Evolutionary conservation across 2,888 invertebrate species (phyloP).

Genomic region (Bellardia bayeri): DNA sequence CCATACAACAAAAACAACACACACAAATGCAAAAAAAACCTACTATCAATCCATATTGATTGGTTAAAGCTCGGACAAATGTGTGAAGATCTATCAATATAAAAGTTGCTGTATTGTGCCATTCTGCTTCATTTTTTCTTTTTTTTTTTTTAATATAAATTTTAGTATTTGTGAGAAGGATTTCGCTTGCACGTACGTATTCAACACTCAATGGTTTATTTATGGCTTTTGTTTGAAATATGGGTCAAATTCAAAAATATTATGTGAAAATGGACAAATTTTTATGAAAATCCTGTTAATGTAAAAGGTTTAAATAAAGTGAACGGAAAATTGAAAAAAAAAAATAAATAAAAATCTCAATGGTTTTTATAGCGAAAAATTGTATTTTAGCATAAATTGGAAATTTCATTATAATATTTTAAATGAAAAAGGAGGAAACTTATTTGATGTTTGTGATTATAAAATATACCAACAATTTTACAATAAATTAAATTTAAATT

Average conservation of each 20-base stretch:
- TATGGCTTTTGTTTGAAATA: conserved; percentile 70
- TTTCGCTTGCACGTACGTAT: conserved; percentile 68
- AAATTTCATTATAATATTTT: too few relatives aligned
- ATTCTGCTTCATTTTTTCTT: conserved; percentile 23
- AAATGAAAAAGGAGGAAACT: too few relatives aligned
- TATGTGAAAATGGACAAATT: conserved; percentile 62
- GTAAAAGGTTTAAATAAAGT: conserved; percentile 45
- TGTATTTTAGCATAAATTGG: background rate
- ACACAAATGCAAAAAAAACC: background rate
- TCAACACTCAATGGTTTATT: conserved; percentile 63
- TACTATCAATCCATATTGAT: conserved; percentile 56
- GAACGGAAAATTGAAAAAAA: conserved; percentile 1
- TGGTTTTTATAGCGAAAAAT: background rate
- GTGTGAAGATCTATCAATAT: conserved; percentile 72
- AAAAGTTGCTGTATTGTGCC: conserved; percentile 69
- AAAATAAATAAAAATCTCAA: background rate
- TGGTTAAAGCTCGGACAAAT: conserved; percentile 65
- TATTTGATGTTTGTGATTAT: too few relatives aligned
- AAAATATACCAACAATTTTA: too few relatives aligned
- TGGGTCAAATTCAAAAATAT: conserved; percentile 67
- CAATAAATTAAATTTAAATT: too few relatives aligned
- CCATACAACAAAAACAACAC: conserved; percentile 24
- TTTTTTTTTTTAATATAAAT: conserved; percentile 67
- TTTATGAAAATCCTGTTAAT: conserved; percentile 60
- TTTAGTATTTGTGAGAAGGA: conserved; percentile 74